Conservation (phyloP, 2,888 invertebrate species). For the Coenonympha arcania region DNA sequence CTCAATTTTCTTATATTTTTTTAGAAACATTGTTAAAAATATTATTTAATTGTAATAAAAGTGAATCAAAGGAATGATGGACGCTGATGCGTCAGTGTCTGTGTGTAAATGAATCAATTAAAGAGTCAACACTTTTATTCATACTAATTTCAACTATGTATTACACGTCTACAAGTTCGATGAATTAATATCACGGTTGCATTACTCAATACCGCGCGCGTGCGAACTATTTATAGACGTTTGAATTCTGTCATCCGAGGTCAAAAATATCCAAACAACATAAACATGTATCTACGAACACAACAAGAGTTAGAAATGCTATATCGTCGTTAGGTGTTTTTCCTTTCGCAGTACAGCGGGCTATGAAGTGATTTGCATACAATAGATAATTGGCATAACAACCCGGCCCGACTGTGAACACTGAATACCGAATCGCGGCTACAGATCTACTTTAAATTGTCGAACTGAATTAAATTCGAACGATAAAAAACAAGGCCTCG, state of each 20-base stretch:
- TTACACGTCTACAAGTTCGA: too few relatives aligned
- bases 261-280: neutral
- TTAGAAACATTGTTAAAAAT: too few relatives aligned
- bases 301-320: constrained; percentile 7
- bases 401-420: constrained; percentile 14
- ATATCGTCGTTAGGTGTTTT: constrained; percentile 11
- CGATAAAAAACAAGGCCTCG: constrained; percentile 18
- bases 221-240: too few relatives aligned
- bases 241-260: neutral
- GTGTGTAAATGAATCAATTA: too few relatives aligned
- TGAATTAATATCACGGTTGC: too few relatives aligned
- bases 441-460: constrained; percentile 9
- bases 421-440: constrained; percentile 11
- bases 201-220: neutral
- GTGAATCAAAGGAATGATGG: too few relatives aligned
- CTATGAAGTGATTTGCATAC: constrained; percentile 22
- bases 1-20: too few relatives aligned
- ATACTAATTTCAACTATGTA: too few relatives aligned
- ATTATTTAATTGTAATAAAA: too few relatives aligned
- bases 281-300: constrained; percentile 1
- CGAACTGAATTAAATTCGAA: constrained; percentile 20
- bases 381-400: constrained; percentile 26
- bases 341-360: constrained; percentile 13
- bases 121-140: too few relatives aligned
- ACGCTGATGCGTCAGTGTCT: too few relatives aligned